phyloP scores from a whole-genome alignment of 1,140 invertebrate genomes.

The Drosophila mauritiana region DNA sequence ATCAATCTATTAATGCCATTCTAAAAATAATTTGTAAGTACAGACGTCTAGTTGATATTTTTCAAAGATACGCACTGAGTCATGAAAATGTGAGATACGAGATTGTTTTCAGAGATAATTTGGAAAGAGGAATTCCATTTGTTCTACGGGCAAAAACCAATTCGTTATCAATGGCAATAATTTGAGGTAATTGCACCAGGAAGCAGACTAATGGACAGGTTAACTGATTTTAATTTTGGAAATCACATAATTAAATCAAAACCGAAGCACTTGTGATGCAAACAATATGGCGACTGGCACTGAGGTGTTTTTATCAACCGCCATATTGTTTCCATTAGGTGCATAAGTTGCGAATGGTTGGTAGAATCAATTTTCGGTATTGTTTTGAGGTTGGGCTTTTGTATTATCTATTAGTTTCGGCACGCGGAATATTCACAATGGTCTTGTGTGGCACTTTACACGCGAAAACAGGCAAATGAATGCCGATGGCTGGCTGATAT shows the following conservation, averaged over 20 bases:
- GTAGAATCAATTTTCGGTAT: slow-evolving; percentile 1
- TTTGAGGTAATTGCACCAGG: slow-evolving; percentile 18
- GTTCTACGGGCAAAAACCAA: slow-evolving; percentile 4
- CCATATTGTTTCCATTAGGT: too few species aligned
- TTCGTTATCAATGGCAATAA: slow-evolving; percentile 11
- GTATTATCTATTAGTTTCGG: slow-evolving; percentile 49
- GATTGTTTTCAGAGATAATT: slow-evolving; percentile 1
- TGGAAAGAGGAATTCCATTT: neutral
- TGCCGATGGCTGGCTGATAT: slow-evolving; percentile 36
- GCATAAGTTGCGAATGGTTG: too few species aligned
- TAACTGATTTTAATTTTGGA: slow-evolving; percentile 32
- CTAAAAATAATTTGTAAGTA: too few species aligned
- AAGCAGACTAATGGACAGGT: slow-evolving; percentile 25
- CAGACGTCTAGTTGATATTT: neutral
- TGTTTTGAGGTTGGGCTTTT: slow-evolving; percentile 23
- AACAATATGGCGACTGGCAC: neutral
- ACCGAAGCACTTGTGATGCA: slow-evolving; percentile 9
- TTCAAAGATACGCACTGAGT: neutral
- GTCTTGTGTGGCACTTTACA: slow-evolving; percentile 61
- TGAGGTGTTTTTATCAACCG: neutral
- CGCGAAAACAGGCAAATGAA: slow-evolving; percentile 50
- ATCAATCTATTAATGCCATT: too few species aligned
- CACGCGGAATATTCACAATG: slow-evolving; percentile 18
- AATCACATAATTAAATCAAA: slow-evolving; percentile 21
- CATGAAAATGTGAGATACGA: neutral